Evolutionary conservation across 2,797 vertebrate species (phyloP).

Genomic region (Ctenosaura bakeri): DNA sequence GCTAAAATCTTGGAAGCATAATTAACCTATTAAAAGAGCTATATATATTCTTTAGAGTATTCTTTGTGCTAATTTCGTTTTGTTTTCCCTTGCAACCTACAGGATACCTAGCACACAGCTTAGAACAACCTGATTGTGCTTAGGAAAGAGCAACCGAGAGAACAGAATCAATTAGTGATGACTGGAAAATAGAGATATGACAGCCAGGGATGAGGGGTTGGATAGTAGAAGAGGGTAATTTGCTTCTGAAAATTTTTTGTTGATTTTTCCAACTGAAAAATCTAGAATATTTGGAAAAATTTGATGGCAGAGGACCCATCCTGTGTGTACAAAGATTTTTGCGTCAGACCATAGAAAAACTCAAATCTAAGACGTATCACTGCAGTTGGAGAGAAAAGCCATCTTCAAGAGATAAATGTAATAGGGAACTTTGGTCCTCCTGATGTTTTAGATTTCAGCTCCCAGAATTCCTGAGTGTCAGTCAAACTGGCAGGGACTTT

Average conservation of each 20-base stretch:
- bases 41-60: neutral
- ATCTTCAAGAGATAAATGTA: too few relatives aligned
- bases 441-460: too few relatives aligned
- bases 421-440: too few relatives aligned
- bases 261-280: neutral
- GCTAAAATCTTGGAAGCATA: neutral
- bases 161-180: neutral
- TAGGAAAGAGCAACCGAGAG: neutral
- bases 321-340: too few relatives aligned
- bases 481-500: too few relatives aligned
- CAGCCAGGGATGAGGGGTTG: too few relatives aligned
- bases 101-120: neutral
- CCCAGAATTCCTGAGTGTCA: too few relatives aligned
- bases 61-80: neutral
- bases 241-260: neutral
- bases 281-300: neutral
- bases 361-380: too few relatives aligned
- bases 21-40: neutral
- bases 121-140: neutral
- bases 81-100: neutral
- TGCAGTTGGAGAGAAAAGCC: too few relatives aligned
- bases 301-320: neutral
- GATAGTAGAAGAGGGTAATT: too few relatives aligned
- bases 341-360: too few relatives aligned
- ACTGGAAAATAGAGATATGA: too few relatives aligned